Percentiles rank a stretch among this genome's conserved stretches.
phyloP scores from a whole-genome alignment of 2,888 invertebrate species.

The Pheosia tremula region DNA sequence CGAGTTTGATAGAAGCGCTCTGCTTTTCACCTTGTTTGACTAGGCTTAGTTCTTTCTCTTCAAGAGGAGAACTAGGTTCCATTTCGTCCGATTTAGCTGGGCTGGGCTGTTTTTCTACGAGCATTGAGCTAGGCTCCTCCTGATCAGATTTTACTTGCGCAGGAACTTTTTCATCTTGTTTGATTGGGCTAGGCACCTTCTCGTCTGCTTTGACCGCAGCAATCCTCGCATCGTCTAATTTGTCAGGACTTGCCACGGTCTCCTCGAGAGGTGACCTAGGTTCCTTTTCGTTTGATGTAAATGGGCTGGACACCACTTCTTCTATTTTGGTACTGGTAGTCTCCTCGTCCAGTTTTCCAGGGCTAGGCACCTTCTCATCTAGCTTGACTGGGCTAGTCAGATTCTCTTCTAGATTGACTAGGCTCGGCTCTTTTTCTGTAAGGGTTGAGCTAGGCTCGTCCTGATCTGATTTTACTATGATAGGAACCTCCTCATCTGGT shows the following conservation, averaged over 20 bases:
- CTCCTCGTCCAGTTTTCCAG: constrained; percentile 10
- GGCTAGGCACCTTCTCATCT: constrained; percentile 12
- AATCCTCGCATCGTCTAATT: constrained; percentile 8
- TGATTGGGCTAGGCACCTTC: constrained; percentile 17
- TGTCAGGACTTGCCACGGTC: constrained; percentile 8
- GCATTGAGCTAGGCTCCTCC: neutral
- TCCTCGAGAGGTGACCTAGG: constrained; percentile 13
- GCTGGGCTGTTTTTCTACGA: constrained; percentile 4
- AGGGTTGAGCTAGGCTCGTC: too few relatives aligned
- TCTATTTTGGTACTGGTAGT: neutral
- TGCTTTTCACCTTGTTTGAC: too few relatives aligned
- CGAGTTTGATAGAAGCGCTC: too few relatives aligned
- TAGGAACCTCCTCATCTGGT: constrained; percentile 10
- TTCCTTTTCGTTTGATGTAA: constrained; percentile 13
- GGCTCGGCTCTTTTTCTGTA: constrained; percentile 10
- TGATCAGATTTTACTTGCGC: too few relatives aligned
- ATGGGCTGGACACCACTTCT: constrained; percentile 8
- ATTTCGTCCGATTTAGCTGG: constrained; percentile 10
- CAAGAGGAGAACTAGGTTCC: neutral
- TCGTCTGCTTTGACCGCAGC: constrained; percentile 11
- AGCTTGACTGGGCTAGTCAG: constrained; percentile 6
- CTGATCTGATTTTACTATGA: too few relatives aligned
- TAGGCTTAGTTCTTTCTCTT: too few relatives aligned
- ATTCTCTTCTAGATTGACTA: constrained; percentile 7
- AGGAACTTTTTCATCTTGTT: constrained; percentile 8